Evolutionary conservation across 2,888 invertebrate species (phyloP).

Genomic region (Thereva nobilitata): DNA sequence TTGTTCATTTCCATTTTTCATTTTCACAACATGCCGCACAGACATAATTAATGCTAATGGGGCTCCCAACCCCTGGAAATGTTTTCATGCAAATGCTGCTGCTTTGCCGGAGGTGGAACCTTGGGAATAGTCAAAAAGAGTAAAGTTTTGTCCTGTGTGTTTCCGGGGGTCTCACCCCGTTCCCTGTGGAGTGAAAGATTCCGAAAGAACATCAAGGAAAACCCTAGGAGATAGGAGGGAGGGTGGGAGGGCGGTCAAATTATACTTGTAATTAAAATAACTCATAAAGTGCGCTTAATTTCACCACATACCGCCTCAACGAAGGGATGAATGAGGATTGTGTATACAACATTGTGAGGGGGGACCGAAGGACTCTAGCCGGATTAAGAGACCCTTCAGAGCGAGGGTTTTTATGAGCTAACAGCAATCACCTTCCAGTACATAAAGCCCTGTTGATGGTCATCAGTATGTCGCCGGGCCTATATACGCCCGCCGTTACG

Average conservation of each 20-base stretch:
- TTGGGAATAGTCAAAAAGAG: neutral
- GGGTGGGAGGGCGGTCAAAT: neutral
- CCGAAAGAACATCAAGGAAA: no score
- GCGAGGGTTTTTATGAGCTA: no score
- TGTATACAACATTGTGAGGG: no score
- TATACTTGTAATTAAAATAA: slow-evolving; percentile 2
- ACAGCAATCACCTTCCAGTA: slow-evolving; percentile 14
- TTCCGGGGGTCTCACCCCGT: no score
- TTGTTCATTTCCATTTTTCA: slow-evolving; percentile 5
- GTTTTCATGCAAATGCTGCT: neutral
- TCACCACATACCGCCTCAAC: neutral
- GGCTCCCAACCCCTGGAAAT: neutral
- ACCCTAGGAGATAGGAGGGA: no score
- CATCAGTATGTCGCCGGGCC: no score
- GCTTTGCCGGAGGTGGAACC: neutral
- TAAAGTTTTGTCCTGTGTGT: no score
- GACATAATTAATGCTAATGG: slow-evolving; percentile 5
- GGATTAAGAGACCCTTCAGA: no score
- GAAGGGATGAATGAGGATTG: no score
- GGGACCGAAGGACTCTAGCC: no score
- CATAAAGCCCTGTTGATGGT: slow-evolving; percentile 2
- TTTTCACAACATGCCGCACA: neutral
- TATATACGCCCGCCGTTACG: neutral
- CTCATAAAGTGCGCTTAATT: neutral
- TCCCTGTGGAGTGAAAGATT: no score